phyloP scores from a whole-genome alignment of 2,113 vertebrate genomes.

The Pipra filicauda region DNA sequence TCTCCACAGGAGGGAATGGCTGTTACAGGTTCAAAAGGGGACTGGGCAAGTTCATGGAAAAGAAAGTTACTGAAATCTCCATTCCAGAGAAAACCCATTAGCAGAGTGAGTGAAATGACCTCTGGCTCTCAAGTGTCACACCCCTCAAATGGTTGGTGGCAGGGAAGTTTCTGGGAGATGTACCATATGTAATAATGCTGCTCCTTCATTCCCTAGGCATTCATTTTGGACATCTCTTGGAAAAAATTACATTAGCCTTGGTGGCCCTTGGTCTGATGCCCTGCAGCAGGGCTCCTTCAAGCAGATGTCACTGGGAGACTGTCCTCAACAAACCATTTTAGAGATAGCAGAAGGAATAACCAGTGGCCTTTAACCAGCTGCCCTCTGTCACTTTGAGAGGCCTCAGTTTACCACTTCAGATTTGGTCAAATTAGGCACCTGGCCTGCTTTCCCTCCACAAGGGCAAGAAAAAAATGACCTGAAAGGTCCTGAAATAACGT shows the following conservation, averaged over 20 bases:
- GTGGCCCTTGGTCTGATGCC: neutral
- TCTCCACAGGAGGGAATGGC: neutral
- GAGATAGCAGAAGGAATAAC: neutral
- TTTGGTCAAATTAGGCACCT: neutral
- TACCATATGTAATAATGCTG: rapidly evolving
- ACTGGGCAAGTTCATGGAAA: neutral
- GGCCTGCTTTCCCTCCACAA: neutral
- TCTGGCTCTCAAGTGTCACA: neutral
- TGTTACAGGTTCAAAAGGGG: neutral
- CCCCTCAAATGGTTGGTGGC: neutral
- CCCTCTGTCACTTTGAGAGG: neutral
- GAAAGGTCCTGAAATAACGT: neutral
- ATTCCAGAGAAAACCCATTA: neutral
- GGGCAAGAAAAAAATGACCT: neutral
- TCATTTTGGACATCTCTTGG: neutral
- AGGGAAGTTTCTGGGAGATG: neutral
- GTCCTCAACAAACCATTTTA: neutral
- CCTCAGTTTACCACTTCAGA: neutral
- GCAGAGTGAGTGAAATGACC: neutral
- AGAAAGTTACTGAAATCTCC: neutral
- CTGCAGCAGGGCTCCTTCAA: neutral
- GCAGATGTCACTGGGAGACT: neutral
- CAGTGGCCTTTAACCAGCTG: neutral
- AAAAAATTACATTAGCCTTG: neutral
- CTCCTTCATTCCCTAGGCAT: neutral